phyloP scores from a whole-genome alignment of 2,888 invertebrate genomes.

The Dicranocentrus wangi region DNA sequence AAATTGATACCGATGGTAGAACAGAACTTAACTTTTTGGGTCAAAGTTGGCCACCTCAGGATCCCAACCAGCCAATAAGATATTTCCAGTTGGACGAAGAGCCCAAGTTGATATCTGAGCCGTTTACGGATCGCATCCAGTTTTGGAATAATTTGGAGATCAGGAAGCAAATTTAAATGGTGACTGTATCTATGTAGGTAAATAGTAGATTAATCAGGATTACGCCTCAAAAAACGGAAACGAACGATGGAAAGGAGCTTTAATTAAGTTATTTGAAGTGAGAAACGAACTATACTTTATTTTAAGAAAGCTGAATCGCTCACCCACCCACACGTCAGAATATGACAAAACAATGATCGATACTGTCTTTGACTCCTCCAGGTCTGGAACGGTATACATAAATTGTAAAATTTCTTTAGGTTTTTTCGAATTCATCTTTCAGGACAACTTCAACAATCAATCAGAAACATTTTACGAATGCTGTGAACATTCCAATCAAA shows the following conservation, averaged over 20 bases:
- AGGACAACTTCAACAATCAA: too few species aligned
- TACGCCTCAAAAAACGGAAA: background rate
- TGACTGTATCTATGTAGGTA: background rate
- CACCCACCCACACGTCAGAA: too few species aligned
- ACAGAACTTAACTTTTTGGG: constrained; percentile 47
- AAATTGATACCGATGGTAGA: background rate
- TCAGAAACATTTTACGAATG: too few species aligned
- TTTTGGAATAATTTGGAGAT: constrained; percentile 63
- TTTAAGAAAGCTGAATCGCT: too few species aligned
- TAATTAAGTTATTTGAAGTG: background rate
- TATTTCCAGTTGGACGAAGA: constrained; percentile 53
- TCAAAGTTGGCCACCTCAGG: constrained; percentile 44
- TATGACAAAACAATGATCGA: too few species aligned
- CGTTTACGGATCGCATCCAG: constrained; percentile 40
- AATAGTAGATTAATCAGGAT: background rate
- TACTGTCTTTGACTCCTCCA: too few species aligned
- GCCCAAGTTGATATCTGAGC: constrained; percentile 52
- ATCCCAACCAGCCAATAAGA: constrained; percentile 34
- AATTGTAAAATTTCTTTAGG: too few species aligned
- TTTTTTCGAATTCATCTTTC: too few species aligned
- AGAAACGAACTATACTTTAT: too few species aligned
- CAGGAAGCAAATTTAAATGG: constrained; percentile 3
- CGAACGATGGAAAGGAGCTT: background rate
- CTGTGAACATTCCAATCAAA: too few species aligned
- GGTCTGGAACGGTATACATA: too few species aligned